These are phyloP conservation scores for Delia radicum DNA, from an alignment of 1,140 invertebrate species.

Conservation along the genomic window DNA sequence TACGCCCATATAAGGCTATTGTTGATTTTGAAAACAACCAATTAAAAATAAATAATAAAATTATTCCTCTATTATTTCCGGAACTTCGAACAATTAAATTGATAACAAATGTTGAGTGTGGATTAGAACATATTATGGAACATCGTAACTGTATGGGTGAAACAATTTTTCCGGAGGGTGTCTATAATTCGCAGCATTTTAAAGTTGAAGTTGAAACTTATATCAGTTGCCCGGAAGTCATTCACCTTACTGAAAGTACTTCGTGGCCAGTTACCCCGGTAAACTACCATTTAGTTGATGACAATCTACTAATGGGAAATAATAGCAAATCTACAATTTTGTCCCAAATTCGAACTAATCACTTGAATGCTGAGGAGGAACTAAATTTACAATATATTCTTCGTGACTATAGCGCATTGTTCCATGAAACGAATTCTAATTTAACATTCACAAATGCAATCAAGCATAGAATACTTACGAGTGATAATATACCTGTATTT, in stretches of 20 bases:
- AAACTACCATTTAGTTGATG: background rate
- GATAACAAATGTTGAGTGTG: background rate
- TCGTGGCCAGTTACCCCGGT: background rate
- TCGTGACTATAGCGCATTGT: background rate
- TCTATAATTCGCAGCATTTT: background rate
- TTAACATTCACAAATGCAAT: background rate
- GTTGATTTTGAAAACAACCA: background rate
- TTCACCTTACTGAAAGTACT: background rate
- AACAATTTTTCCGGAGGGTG: background rate
- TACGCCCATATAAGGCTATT: background rate
- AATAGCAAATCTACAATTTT: background rate
- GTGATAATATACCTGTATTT: background rate
- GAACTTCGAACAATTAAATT: no score
- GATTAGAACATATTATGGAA: no score
- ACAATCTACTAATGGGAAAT: background rate
- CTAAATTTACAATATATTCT: background rate
- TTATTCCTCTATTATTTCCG: background rate
- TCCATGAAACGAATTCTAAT: background rate
- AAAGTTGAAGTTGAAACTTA: background rate
- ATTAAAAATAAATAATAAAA: background rate
- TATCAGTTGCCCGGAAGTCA: background rate
- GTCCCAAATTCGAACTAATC: background rate
- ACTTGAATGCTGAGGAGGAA: background rate
- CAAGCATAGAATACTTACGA: background rate
- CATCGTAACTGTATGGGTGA: no score